A percentile compares a stretch with the other conserved stretches of the same genome.
Conservation (phyloP, 2,797 vertebrate species). For the Hirundo rustica region DNA sequence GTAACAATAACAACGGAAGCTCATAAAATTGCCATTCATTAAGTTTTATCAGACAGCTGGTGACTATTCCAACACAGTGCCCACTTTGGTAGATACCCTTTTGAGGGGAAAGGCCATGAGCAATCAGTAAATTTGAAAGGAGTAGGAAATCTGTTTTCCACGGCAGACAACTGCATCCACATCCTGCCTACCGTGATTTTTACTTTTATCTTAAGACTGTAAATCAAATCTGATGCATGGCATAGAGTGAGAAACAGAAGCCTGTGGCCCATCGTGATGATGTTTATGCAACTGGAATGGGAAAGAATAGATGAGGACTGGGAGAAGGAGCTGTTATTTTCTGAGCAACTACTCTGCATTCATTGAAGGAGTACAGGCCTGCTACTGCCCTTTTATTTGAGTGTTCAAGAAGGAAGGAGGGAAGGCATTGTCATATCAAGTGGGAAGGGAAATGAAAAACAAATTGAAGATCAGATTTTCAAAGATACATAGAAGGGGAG, state of each 20-base stretch:
- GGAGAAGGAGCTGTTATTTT: neutral
- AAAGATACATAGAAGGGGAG: slow-evolving; percentile 33
- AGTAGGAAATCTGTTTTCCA: neutral
- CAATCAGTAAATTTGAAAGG: neutral
- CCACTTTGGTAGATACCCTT: neutral
- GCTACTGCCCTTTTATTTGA: neutral
- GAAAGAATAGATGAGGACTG: neutral
- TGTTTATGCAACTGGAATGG: neutral
- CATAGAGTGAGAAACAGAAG: neutral
- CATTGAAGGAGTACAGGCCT: neutral
- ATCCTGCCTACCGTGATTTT: neutral
- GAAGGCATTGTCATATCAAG: neutral
- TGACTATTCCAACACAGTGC: neutral
- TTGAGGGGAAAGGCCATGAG: neutral
- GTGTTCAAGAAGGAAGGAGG: neutral
- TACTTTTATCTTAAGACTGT: neutral
- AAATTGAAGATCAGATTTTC: slow-evolving; percentile 56
- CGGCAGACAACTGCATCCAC: neutral
- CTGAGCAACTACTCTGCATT: neutral
- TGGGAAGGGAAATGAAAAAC: neutral
- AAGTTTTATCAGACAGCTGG: neutral
- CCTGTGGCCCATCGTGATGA: neutral
- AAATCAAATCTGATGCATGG: neutral
- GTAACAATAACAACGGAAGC: slow-evolving; percentile 10
- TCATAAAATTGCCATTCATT: slow-evolving; percentile 1